Conservation (phyloP, 2,797 vertebrate genomes). For the Simalia tracyae region DNA sequence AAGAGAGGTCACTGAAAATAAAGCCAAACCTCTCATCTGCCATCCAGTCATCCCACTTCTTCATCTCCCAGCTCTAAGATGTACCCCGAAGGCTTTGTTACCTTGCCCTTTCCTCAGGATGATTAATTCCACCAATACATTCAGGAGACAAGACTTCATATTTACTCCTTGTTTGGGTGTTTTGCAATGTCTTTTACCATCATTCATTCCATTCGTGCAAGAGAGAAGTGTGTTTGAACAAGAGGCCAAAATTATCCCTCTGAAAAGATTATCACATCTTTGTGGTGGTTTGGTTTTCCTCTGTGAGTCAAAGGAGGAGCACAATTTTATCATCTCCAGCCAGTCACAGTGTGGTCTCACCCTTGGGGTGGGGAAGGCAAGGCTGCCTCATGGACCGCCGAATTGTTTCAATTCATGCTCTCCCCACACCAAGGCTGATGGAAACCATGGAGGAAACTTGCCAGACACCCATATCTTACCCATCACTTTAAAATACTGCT, state of each 20-base stretch:
- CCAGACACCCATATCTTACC: not conserved
- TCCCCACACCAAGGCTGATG: not conserved
- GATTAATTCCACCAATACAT: not conserved
- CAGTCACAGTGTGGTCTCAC: not conserved
- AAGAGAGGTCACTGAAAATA: not conserved
- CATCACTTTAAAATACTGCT: not conserved
- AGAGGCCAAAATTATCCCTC: not conserved
- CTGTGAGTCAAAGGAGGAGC: not conserved
- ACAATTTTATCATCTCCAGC: not conserved
- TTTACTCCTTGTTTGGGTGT: not conserved
- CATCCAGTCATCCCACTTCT: too few species aligned
- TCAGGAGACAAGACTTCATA: slow-evolving; percentile 9
- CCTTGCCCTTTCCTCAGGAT: not conserved
- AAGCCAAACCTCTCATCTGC: not conserved
- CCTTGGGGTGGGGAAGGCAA: too few species aligned
- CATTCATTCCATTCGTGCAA: not conserved
- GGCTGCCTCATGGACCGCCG: not conserved
- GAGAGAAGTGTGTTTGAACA: not conserved
- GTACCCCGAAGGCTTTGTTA: not conserved
- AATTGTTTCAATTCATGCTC: not conserved
- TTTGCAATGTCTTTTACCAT: not conserved
- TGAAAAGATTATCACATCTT: not conserved
- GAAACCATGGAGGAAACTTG: not conserved
- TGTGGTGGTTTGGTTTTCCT: not conserved
- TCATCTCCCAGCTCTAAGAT: not conserved